Evolutionary conservation across 2,113 vertebrate species (phyloP).

Genomic region (Bettongia penicillata): DNA sequence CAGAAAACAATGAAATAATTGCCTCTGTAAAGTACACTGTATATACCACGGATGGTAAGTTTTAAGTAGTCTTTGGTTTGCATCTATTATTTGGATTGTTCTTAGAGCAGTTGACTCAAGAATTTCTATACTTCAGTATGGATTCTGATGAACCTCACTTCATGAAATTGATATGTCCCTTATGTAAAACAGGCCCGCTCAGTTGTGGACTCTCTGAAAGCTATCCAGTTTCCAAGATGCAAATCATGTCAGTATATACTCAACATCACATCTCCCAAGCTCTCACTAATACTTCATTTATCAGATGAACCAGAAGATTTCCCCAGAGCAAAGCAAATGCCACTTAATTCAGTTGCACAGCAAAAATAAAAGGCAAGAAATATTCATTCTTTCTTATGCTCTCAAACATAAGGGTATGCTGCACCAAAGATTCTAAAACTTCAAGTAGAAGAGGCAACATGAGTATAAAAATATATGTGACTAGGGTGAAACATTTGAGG

Average conservation of each 20-base stretch:
- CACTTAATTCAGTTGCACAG: not conserved
- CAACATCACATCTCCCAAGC: not conserved
- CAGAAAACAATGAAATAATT: slow-evolving; percentile 74
- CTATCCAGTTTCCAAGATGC: not conserved
- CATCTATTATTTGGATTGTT: not conserved
- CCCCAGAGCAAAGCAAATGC: not conserved
- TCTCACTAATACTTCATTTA: not conserved
- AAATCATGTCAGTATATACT: not conserved
- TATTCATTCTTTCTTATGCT: not conserved
- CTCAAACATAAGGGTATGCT: not conserved
- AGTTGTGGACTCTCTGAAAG: not conserved
- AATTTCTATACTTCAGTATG: slow-evolving; percentile 35
- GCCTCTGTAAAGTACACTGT: slow-evolving; percentile 81
- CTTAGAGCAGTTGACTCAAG: not conserved
- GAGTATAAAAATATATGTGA: not conserved
- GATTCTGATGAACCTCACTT: not conserved
- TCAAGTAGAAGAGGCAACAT: not conserved
- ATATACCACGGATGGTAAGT: slow-evolving; percentile 77
- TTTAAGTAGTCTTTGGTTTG: slow-evolving; percentile 54
- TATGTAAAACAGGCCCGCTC: not conserved
- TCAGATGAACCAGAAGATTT: not conserved
- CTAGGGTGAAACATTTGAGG: not conserved
- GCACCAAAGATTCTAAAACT: not conserved
- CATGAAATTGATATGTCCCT: slow-evolving; percentile 26
- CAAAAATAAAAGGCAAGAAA: not conserved